These are phyloP conservation scores for Asobara japonica DNA, from an alignment of 1,140 invertebrate genomes.

Conservation along the genomic window DNA sequence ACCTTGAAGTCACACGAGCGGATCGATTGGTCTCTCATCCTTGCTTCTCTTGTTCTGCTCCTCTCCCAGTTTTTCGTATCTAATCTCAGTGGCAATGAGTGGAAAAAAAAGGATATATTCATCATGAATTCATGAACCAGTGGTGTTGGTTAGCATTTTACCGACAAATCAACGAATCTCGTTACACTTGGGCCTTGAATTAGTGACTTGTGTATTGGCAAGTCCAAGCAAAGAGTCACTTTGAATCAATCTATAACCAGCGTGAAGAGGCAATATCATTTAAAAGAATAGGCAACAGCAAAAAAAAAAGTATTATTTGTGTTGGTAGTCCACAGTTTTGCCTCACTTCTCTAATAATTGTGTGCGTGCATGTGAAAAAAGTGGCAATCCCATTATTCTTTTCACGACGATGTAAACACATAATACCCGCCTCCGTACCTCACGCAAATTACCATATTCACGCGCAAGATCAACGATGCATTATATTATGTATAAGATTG, in stretches of 20 bases:
- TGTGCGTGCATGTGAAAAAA: constrained; percentile 9
- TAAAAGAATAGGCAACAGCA: not conserved
- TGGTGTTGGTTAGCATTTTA: not conserved
- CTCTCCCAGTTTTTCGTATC: not conserved
- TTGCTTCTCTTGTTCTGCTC: constrained; percentile 11
- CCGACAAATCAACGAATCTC: constrained; percentile 12
- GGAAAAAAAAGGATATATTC: constrained; percentile 4
- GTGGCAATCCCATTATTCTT: constrained; percentile 17
- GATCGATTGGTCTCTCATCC: constrained; percentile 11
- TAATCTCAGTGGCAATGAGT: not conserved
- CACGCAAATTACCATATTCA: constrained; percentile 18
- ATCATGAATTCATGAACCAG: not conserved
- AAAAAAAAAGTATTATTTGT: not conserved
- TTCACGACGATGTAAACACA: constrained; percentile 2
- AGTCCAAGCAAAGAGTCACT: not conserved
- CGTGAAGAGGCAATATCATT: not conserved
- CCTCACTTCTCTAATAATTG: not conserved
- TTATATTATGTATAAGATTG: constrained; percentile 16
- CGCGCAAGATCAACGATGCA: constrained; percentile 5
- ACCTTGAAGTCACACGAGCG: constrained; percentile 24
- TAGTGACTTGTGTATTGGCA: not conserved
- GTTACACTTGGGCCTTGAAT: constrained; percentile 13
- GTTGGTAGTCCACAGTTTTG: not conserved
- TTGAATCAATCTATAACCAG: not conserved
- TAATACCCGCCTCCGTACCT: not conserved